phyloP scores from a whole-genome alignment of 2,888 invertebrate genomes.

The Ochropleura plecta region DNA sequence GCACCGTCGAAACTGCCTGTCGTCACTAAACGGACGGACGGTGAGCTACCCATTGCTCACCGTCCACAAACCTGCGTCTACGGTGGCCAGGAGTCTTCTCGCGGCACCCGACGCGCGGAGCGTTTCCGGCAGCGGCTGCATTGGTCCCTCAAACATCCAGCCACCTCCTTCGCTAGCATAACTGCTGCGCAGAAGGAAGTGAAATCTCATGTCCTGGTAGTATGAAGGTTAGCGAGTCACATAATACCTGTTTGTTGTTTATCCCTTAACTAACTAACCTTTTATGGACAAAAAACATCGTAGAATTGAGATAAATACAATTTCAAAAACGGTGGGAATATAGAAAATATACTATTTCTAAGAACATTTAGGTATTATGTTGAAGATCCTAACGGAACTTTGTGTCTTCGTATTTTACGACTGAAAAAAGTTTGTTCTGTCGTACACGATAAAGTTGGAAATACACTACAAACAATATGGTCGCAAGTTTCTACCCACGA shows the following conservation, averaged over 20 bases:
- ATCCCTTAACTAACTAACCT: neutral
- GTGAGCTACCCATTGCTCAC: too few species aligned
- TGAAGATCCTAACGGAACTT: neutral
- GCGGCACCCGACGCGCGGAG: too few species aligned
- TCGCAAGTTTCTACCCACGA: slow-evolving; percentile 3
- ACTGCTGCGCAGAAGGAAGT: too few species aligned
- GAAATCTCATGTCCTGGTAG: neutral
- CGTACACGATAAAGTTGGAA: slow-evolving; percentile 24
- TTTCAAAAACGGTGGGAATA: neutral
- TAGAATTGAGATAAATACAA: too few species aligned
- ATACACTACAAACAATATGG: slow-evolving; percentile 34
- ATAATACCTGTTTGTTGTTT: neutral
- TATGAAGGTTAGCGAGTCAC: neutral
- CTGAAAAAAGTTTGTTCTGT: slow-evolving; percentile 21
- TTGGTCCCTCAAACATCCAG: too few species aligned
- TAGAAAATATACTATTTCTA: slow-evolving; percentile 11
- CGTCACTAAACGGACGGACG: too few species aligned
- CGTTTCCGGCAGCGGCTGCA: too few species aligned
- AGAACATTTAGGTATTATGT: slow-evolving; percentile 1
- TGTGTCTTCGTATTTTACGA: slow-evolving; percentile 26
- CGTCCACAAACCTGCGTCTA: too few species aligned
- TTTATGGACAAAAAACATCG: neutral
- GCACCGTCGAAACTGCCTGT: too few species aligned
- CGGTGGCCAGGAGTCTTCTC: too few species aligned
- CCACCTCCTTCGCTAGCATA: too few species aligned